Conservation (phyloP, 2,888 invertebrate genomes). For the Melanophora roralis region DNA sequence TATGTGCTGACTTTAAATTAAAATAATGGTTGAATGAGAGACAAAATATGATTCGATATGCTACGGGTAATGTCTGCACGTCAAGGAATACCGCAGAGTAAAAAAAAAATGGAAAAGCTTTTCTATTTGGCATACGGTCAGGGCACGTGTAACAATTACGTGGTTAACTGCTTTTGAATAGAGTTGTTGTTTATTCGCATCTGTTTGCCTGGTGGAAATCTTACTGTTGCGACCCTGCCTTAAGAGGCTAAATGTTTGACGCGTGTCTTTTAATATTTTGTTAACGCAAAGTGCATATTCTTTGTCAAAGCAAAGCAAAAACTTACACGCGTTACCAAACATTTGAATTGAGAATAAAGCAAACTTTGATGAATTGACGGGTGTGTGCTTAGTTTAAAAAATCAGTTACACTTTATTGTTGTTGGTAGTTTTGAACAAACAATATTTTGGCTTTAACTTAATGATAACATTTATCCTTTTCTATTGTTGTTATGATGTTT, state of each 20-base stretch:
- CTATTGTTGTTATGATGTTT: conserved; percentile 44
- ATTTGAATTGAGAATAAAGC: conserved; percentile 11
- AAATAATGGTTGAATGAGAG: background rate
- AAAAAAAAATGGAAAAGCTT: conserved; percentile 53
- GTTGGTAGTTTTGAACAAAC: conserved; percentile 36
- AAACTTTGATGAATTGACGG: conserved; percentile 51
- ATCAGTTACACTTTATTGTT: conserved; percentile 69
- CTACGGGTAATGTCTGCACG: conserved; percentile 30
- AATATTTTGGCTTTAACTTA: conserved; percentile 50
- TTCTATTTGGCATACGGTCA: conserved; percentile 56
- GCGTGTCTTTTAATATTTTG: conserved; percentile 49
- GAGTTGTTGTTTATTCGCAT: conserved; percentile 75
- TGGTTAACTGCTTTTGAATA: conserved; percentile 77
- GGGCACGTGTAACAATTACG: conserved; percentile 76
- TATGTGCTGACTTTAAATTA: conserved; percentile 38
- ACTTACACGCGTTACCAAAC: conserved; percentile 29
- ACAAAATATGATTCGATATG: conserved; percentile 36
- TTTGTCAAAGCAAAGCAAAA: background rate
- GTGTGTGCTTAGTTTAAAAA: conserved; percentile 55
- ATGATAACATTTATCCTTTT: conserved; percentile 59
- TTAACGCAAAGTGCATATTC: conserved; percentile 51
- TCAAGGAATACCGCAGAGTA: conserved; percentile 35
- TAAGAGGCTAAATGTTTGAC: conserved; percentile 51
- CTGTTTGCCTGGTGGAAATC: conserved; percentile 7
- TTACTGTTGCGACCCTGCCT: background rate